Evolutionary conservation across 2,113 vertebrate species (phyloP).

Genomic region (Bos taurus): DNA sequence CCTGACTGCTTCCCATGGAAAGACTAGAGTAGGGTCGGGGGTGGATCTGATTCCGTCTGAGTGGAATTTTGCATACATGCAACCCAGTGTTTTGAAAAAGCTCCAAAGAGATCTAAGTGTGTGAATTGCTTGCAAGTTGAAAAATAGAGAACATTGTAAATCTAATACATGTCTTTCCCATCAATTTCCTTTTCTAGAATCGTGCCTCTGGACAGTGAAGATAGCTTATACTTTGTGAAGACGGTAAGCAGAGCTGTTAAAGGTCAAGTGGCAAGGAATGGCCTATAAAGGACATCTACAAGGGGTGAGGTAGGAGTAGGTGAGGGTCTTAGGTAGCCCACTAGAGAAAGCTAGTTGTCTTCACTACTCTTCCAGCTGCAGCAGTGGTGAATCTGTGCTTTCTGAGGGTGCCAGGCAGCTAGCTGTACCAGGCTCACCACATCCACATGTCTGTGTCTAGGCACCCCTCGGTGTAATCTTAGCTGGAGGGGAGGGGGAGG

Average conservation of each 20-base stretch:
- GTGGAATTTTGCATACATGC: not conserved
- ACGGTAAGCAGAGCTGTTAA: constrained; percentile 85
- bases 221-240: constrained; percentile 88
- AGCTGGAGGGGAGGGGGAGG: not conserved
- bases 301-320: not conserved
- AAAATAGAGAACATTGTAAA: not conserved
- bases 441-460: not conserved
- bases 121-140: not conserved
- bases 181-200: constrained; percentile 79
- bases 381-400: not conserved
- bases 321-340: not conserved
- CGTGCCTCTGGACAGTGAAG: constrained; percentile 85
- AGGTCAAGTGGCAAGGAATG: not conserved
- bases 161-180: not conserved
- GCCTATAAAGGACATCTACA: not conserved
- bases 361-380: not conserved
- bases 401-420: not conserved
- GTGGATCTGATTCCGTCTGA: not conserved
- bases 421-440: not conserved
- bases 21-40: not conserved
- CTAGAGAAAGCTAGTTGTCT: not conserved
- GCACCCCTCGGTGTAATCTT: not conserved
- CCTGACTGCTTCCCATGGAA: not conserved
- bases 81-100: constrained; percentile 7
- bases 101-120: not conserved